Conservation (phyloP, 2,888 invertebrate species). For the Ephialtes manifestator region DNA sequence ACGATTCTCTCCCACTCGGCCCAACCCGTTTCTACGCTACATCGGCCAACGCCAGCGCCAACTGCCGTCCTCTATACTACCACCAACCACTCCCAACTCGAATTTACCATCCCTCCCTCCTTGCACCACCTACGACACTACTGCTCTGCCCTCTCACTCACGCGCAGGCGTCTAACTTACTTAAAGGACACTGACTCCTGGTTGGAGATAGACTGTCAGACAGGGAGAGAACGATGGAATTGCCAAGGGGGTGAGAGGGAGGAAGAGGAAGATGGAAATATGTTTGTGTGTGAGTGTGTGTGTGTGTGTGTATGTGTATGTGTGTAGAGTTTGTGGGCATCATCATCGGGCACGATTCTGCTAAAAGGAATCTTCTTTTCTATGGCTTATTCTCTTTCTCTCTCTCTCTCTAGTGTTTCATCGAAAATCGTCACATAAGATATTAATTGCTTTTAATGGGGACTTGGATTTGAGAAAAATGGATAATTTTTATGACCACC, state of each 20-base stretch:
- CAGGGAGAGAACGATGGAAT: constrained; percentile 40
- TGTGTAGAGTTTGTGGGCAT: too few relatives aligned
- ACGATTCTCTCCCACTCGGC: constrained; percentile 35
- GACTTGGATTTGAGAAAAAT: neutral
- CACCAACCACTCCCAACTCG: constrained; percentile 46
- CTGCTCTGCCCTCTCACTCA: constrained; percentile 10
- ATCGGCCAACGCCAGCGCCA: constrained; percentile 27
- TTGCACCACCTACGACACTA: too few relatives aligned
- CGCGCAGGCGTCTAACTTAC: constrained; percentile 81
- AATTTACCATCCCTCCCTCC: constrained; percentile 58
- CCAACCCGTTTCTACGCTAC: constrained; percentile 60
- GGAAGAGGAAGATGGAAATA: constrained; percentile 14
- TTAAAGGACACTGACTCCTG: constrained; percentile 84
- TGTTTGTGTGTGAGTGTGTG: constrained; percentile 12
- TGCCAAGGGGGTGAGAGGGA: neutral
- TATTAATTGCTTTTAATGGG: neutral
- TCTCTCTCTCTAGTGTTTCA: neutral
- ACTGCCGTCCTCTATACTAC: neutral
- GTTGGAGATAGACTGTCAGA: constrained; percentile 57
- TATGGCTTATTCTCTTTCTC: neutral
- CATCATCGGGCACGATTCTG: constrained; percentile 3
- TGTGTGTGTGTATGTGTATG: too few relatives aligned
- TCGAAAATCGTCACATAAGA: neutral
- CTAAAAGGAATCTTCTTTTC: neutral
- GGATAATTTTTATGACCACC: neutral